Evolutionary conservation across 1,140 invertebrate genomes (phyloP), one percentile per base, ranked within the genome.

Genomic region (Oppia nitens): DNA sequence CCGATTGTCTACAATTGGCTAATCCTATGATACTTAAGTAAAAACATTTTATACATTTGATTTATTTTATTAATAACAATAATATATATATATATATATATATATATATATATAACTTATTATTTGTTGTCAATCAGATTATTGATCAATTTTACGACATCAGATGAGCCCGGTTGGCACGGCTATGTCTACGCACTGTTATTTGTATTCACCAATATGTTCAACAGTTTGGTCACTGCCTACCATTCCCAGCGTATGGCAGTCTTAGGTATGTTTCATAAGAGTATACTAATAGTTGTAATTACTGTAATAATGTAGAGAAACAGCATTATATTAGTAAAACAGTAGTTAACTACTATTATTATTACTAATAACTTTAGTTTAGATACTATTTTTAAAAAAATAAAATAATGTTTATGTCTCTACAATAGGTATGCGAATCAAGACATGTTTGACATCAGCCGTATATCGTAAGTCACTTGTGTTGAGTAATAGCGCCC

Each of bases 1-100:
- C 91, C 68, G 93, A 96, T 75, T 62, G 85, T 11, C 71, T 96
- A 54, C 84, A 84, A 60, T 96, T 97, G 73, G 75, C 83, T 23
- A 90, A 85, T 67, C 92, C 92, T 0, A 80, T 87, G 47, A 62
- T 75, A 28, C 61, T 74, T 21, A 72, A 67, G 71, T 73, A 67
- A 68, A 69, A n/a, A n/a, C n/a, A n/a, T n/a, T n/a, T n/a, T 59
- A 17, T 25, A 20, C 24, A 40, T 55, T 17, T 51, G 20, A 11
- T 2, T 27, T 51, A 2, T 2, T 1, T 27, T 21, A 55, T 1
- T n/a, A n/a, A n/a, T n/a, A n/a, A n/a, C n/a, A n/a, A n/a, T n/a
- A n/a, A n/a, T n/a, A n/a, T n/a, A n/a, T n/a, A n/a, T n/a, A n/a
- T n/a, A n/a, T n/a, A n/a, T n/a, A n/a, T n/a, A n/a, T n/a, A n/a